Percentiles rank a stretch among this genome's conserved stretches.
Conservation (phyloP, 37 sponge, comb jelly and placozoan species). For the Aplysina aerophoba region DNA sequence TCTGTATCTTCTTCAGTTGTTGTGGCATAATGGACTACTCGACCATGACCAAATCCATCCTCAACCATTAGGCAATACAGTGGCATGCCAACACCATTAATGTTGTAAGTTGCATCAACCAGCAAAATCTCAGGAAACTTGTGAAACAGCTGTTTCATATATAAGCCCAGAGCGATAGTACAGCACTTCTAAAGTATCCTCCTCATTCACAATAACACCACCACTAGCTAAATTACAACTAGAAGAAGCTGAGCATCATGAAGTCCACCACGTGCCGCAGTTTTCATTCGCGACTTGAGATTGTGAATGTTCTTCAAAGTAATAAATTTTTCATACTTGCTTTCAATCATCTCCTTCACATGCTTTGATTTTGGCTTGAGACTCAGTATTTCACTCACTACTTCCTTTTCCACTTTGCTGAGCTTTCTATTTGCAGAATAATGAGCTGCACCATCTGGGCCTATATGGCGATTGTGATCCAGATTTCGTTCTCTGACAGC, state of each 20-base stretch:
- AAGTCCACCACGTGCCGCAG: background rate
- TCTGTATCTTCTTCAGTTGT: too few species aligned
- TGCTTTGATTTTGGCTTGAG: slow-evolving; percentile 44
- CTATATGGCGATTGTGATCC: slow-evolving; percentile 40
- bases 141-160: slow-evolving; percentile 14
- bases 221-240: slow-evolving; percentile 21
- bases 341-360: background rate
- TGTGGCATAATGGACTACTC: too few species aligned
- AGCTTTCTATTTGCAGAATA: slow-evolving; percentile 30
- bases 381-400: slow-evolving; percentile 1
- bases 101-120: slow-evolving; percentile 43
- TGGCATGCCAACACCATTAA: slow-evolving; percentile 23
- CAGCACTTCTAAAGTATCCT: slow-evolving; percentile 7
- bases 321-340: slow-evolving; percentile 39
- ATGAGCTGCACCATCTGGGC: background rate
- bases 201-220: slow-evolving; percentile 25
- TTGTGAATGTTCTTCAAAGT: slow-evolving; percentile 49
- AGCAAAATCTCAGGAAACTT: slow-evolving; percentile 57
- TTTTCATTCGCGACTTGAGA: slow-evolving; percentile 12
- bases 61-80: too few species aligned
- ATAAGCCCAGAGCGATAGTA: too few species aligned
- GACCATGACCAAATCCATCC: too few species aligned
- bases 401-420: slow-evolving; percentile 9
- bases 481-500: slow-evolving; percentile 24
- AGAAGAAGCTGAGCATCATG: slow-evolving; percentile 45